These are phyloP conservation scores for Diabrotica balteata DNA, from an alignment of 2,888 invertebrate genomes.

Conservation along the genomic window DNA sequence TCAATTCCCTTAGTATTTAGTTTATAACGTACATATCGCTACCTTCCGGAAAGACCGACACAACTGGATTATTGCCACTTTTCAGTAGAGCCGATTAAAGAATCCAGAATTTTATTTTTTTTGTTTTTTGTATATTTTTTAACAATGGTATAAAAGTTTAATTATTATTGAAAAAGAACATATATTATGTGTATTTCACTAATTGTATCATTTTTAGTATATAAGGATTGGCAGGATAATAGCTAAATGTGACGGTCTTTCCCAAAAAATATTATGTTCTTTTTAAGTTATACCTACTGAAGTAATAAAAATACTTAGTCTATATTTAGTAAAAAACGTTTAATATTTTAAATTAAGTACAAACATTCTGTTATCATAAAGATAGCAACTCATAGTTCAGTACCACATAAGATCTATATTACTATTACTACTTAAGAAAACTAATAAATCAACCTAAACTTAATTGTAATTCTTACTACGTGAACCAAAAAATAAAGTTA, in stretches of 20 bases:
- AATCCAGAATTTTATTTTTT: conserved; percentile 1
- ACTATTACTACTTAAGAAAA: not conserved
- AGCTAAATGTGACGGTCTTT: conserved; percentile 6
- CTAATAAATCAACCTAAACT: not conserved
- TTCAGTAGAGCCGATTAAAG: conserved; percentile 5
- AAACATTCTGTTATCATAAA: conserved; percentile 1
- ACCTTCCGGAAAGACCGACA: too few species aligned
- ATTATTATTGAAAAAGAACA: too few species aligned
- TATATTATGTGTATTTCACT: not conserved
- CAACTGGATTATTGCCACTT: conserved; percentile 4
- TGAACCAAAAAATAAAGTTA: conserved; percentile 1
- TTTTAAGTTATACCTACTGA: too few species aligned
- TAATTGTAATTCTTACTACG: not conserved
- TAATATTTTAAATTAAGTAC: not conserved
- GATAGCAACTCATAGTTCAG: not conserved
- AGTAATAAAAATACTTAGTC: too few species aligned
- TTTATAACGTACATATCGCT: too few species aligned
- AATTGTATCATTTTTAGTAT: not conserved
- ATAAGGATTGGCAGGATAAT: not conserved
- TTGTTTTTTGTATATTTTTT: not conserved
- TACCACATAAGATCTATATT: not conserved
- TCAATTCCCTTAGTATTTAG: too few species aligned
- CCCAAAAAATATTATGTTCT: conserved; percentile 4
- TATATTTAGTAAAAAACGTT: conserved; percentile 3
- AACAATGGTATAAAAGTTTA: too few species aligned